Conservation (phyloP, 2,113 vertebrate species). For the Dolichotis patagonum region DNA sequence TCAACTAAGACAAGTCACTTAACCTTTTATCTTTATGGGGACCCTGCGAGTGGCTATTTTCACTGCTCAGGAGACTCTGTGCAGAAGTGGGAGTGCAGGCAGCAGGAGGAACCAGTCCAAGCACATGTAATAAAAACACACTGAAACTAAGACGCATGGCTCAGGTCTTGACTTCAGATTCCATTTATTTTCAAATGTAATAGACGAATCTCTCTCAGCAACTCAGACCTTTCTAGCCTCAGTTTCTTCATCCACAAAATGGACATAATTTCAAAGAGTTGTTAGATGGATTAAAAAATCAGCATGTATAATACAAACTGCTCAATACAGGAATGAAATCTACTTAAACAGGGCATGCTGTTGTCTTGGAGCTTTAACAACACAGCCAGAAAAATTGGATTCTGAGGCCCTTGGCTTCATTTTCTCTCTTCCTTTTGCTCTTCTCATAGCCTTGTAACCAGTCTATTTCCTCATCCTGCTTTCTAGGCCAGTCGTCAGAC, state of each 20-base stretch:
- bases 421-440: not conserved
- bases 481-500: not conserved
- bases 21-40: not conserved
- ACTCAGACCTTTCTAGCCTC: not conserved
- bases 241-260: not conserved
- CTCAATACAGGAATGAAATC: not conserved
- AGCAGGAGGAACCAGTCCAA: not conserved
- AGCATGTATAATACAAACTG: not conserved
- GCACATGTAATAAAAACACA: not conserved
- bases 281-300: not conserved
- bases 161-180: not conserved
- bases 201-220: not conserved
- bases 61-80: not conserved
- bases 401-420: not conserved
- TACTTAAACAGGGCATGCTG: not conserved
- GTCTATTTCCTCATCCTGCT: not conserved
- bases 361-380: not conserved
- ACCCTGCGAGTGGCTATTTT: not conserved
- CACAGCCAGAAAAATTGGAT: not conserved
- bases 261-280: not conserved
- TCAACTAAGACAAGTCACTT: not conserved
- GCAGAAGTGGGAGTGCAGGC: not conserved
- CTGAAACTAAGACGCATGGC: not conserved
- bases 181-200: not conserved
- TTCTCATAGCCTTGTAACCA: not conserved